A percentile compares a stretch with the other conserved stretches of the same genome.
Evolutionary conservation across 2,888 invertebrate genomes (phyloP).

Genomic region (Sussaba pulchella): DNA sequence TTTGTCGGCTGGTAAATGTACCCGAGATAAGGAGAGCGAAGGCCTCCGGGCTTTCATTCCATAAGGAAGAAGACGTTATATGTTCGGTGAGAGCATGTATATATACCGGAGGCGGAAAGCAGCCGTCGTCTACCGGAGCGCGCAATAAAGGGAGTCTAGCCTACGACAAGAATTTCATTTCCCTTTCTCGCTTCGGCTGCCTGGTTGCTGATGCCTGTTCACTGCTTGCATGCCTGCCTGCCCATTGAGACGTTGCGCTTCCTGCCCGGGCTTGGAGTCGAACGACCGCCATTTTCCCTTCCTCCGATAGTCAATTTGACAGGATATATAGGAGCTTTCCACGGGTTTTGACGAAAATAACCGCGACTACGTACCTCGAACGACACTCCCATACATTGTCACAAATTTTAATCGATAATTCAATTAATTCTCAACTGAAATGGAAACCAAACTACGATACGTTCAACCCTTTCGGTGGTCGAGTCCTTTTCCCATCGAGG

Average conservation of each 20-base stretch:
- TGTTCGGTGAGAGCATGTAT: conserved; percentile 14
- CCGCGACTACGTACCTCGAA: conserved; percentile 6
- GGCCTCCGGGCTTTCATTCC: conserved; percentile 63
- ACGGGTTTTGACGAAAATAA: conserved; percentile 33
- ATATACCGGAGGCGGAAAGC: conserved; percentile 51
- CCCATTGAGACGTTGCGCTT: conserved; percentile 69
- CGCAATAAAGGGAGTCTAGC: conserved; percentile 70
- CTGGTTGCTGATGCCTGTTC: conserved; percentile 60
- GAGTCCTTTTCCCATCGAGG: no score
- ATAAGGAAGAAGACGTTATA: conserved; percentile 59
- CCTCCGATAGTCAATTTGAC: conserved; percentile 73
- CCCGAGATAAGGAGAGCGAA: conserved; percentile 37
- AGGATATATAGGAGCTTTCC: conserved; percentile 58
- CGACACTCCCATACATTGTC: conserved; percentile 16
- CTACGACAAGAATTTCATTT: conserved; percentile 78
- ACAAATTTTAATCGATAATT: conserved; percentile 5
- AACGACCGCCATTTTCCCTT: conserved; percentile 63
- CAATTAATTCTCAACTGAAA: conserved; percentile 5
- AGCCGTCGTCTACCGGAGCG: conserved; percentile 63
- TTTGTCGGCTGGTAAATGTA: conserved; percentile 24
- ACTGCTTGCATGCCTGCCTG: conserved; percentile 41
- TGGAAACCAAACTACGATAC: no score
- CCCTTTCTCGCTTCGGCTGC: conserved; percentile 74
- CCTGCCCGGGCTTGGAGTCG: conserved; percentile 54
- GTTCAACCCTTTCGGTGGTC: no score